Conservation (phyloP, 2,113 vertebrate species). For the Isurus oxyrinchus region DNA sequence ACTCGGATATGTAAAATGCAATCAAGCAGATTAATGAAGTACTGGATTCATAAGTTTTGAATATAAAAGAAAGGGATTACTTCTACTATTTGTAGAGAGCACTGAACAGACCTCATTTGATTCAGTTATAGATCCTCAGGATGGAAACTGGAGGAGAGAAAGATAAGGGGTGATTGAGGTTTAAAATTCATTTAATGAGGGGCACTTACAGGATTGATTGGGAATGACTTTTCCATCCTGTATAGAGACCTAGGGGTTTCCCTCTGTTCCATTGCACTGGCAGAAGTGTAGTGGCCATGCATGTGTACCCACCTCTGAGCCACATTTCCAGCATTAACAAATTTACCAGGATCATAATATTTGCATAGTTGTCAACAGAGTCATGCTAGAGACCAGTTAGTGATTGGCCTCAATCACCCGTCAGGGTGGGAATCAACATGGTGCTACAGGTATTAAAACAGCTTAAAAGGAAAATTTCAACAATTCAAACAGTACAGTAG, state of each 20-base stretch:
- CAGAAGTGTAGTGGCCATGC: neutral
- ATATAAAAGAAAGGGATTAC: neutral
- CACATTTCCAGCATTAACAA: neutral
- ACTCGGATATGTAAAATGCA: neutral
- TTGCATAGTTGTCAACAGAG: neutral
- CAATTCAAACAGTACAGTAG: no score
- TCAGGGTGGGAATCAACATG: neutral
- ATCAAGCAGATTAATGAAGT: no score
- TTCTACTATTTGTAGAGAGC: neutral
- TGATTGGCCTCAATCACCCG: neutral
- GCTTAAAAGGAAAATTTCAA: no score
- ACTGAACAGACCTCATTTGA: neutral
- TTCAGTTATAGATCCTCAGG: neutral
- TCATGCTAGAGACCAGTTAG: neutral
- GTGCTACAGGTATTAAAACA: neutral
- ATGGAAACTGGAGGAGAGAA: neutral
- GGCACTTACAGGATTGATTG: neutral
- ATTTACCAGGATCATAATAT: neutral
- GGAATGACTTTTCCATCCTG: neutral
- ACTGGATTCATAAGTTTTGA: neutral
- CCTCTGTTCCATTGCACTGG: neutral
- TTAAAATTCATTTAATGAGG: neutral
- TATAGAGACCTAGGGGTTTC: neutral
- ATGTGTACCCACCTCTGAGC: neutral
- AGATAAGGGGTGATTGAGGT: neutral